These are phyloP conservation scores for Crotalus tigris DNA, from an alignment of 2,113 vertebrate species.

Conservation along the genomic window DNA sequence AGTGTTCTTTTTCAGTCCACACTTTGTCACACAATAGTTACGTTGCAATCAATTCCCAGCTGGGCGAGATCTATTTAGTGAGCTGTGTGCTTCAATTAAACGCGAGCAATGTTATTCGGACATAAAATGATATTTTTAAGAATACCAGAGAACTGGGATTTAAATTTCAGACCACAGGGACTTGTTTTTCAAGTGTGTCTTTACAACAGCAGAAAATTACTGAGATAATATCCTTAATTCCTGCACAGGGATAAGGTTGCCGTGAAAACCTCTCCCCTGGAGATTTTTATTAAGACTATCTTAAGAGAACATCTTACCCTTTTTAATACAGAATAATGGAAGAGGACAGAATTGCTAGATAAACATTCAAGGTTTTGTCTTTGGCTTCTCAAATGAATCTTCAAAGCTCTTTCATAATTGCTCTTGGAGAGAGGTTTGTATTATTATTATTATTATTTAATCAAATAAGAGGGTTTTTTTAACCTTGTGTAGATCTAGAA, in stretches of 20 bases:
- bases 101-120: not conserved
- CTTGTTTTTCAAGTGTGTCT: not conserved
- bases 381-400: not conserved
- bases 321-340: slow-evolving; percentile 9
- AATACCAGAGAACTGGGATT: slow-evolving; percentile 1
- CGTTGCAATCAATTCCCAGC: not conserved
- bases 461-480: not conserved
- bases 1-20: not conserved
- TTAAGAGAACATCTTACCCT: slow-evolving; percentile 18
- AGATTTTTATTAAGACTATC: slow-evolving; percentile 8
- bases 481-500: not conserved
- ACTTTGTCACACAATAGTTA: not conserved
- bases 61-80: not conserved
- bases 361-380: not conserved
- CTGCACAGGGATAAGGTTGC: slow-evolving; percentile 17
- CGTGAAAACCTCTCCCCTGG: not conserved
- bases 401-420: not conserved
- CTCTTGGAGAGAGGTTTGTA: not conserved
- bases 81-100: not conserved
- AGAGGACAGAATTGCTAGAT: not conserved
- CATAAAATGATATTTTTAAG: slow-evolving; percentile 2
- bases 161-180: not conserved
- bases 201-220: slow-evolving; percentile 12
- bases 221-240: slow-evolving; percentile 32
- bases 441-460: not conserved